These are phyloP conservation scores for Hoplostethus atlanticus DNA, from an alignment of 2,797 vertebrate genomes.

Conservation along the genomic window DNA sequence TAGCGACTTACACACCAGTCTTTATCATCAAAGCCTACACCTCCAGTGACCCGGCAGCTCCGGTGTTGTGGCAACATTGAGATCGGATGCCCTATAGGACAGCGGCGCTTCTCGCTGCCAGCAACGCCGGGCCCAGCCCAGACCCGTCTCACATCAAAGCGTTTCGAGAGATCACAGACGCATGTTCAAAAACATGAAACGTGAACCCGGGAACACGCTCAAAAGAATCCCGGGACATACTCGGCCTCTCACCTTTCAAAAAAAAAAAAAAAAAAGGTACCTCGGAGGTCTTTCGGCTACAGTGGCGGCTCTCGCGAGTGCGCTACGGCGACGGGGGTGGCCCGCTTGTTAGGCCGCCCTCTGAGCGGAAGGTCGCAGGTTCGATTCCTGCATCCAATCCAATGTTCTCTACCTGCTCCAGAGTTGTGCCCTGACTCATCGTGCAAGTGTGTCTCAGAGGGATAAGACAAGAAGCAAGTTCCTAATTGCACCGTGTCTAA, in stretches of 20 bases:
- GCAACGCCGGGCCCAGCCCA: slow-evolving; percentile 38
- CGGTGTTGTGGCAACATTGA: slow-evolving; percentile 67
- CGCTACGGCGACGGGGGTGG: background rate
- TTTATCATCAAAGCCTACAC: slow-evolving; percentile 56
- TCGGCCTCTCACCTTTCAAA: slow-evolving; percentile 69
- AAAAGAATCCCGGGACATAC: slow-evolving; percentile 56
- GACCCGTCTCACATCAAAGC: slow-evolving; percentile 74
- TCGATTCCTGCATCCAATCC: background rate
- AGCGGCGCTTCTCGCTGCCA: slow-evolving; percentile 39
- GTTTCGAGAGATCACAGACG: slow-evolving; percentile 59
- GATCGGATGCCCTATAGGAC: slow-evolving; percentile 36
- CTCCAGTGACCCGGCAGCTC: slow-evolving; percentile 37
- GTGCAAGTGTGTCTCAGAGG: background rate
- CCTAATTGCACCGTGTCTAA: slow-evolving; percentile 3
- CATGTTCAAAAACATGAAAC: slow-evolving; percentile 70
- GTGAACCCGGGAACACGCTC: slow-evolving; percentile 68
- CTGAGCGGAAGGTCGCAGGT: slow-evolving; percentile 36
- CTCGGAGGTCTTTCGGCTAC: slow-evolving; percentile 45
- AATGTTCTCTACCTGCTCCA: too few relatives aligned
- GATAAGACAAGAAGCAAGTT: background rate
- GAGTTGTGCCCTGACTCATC: background rate
- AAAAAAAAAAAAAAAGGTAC: slow-evolving; percentile 8
- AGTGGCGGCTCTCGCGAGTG: slow-evolving; percentile 42
- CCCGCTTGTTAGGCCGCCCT: slow-evolving; percentile 22
- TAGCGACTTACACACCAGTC: slow-evolving; percentile 44